Conservation (phyloP, 2,888 invertebrate species). For the Syrphus vitripennis region DNA sequence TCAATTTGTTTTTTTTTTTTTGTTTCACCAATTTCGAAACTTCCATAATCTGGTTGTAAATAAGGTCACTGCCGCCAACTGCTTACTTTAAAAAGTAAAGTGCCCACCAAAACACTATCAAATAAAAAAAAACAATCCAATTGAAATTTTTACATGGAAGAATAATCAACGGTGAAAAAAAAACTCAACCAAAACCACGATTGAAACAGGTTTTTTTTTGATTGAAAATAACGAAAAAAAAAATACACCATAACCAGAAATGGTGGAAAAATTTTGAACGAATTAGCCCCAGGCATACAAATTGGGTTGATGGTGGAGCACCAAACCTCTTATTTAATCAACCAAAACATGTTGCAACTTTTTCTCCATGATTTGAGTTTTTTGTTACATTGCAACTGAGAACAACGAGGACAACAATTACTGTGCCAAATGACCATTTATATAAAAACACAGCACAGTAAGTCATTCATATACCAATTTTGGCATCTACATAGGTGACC, state of each 20-base stretch:
- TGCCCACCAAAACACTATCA: neutral
- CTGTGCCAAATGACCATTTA: conserved; percentile 22
- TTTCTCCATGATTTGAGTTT: neutral
- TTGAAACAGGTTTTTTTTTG: conserved; percentile 1
- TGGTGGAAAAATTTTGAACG: conserved; percentile 29
- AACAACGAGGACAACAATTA: conserved; percentile 14
- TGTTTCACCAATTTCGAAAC: conserved; percentile 21
- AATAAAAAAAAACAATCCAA: neutral
- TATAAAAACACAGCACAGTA: neutral
- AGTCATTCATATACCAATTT: neutral
- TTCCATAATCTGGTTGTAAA: conserved; percentile 41
- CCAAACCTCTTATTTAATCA: conserved; percentile 55
- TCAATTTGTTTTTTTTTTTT: neutral
- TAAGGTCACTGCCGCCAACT: conserved; percentile 55
- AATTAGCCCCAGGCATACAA: conserved; percentile 9
- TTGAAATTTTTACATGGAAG: conserved; percentile 10
- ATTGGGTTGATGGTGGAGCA: conserved; percentile 1
- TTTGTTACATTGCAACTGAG: conserved; percentile 21
- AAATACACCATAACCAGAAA: conserved; percentile 14
- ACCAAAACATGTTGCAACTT: conserved; percentile 55
- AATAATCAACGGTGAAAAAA: neutral
- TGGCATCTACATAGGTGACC: neutral
- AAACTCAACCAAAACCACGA: neutral
- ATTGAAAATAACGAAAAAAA: neutral
- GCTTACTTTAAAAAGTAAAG: conserved; percentile 11